Percentiles rank a stretch among this genome's conserved stretches.
Evolutionary conservation across 2,797 vertebrate genomes (phyloP).

Genomic region (Mus caroli): DNA sequence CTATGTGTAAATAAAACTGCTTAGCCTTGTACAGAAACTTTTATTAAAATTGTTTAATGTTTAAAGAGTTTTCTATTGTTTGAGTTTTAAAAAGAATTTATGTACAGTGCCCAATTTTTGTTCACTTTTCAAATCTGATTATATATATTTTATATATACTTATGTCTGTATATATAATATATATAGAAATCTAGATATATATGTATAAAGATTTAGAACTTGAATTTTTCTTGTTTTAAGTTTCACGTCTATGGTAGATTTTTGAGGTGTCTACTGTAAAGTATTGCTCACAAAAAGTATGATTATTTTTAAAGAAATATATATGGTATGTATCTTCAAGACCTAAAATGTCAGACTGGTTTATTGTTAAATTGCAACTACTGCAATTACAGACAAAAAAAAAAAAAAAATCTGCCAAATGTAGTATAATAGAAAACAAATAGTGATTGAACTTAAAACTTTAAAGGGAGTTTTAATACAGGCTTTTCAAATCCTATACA

Average conservation of each 20-base stretch:
- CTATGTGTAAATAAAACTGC: slow-evolving; percentile 98
- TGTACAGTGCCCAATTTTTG: slow-evolving; percentile 92
- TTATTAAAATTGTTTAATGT: slow-evolving; percentile 97
- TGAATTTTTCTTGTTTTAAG: slow-evolving; percentile 92
- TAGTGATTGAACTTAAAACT: slow-evolving; percentile 84
- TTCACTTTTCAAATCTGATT: slow-evolving; percentile 92
- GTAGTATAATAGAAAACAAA: slow-evolving; percentile 88
- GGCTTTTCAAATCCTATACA: slow-evolving; percentile 83
- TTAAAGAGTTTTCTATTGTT: slow-evolving; percentile 95
- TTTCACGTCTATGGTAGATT: slow-evolving; percentile 93
- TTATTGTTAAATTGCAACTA: slow-evolving; percentile 92
- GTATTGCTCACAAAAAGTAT: slow-evolving; percentile 92
- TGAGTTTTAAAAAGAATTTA: slow-evolving; percentile 93
- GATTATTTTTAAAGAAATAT: slow-evolving; percentile 93
- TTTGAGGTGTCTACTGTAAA: slow-evolving; percentile 93
- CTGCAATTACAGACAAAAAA: slow-evolving; percentile 91
- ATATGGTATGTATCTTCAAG: slow-evolving; percentile 92
- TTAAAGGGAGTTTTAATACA: slow-evolving; percentile 76
- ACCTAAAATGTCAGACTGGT: slow-evolving; percentile 91
- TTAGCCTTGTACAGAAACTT: slow-evolving; percentile 98
- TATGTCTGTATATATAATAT: slow-evolving; percentile 92
- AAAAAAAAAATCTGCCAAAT: slow-evolving; percentile 90
- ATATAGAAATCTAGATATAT: slow-evolving; percentile 91
- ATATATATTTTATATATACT: slow-evolving; percentile 94
- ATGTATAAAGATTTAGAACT: slow-evolving; percentile 91